Evolutionary conservation across 2,888 invertebrate genomes (phyloP).

Genomic region (Stenotaenia linearis): DNA sequence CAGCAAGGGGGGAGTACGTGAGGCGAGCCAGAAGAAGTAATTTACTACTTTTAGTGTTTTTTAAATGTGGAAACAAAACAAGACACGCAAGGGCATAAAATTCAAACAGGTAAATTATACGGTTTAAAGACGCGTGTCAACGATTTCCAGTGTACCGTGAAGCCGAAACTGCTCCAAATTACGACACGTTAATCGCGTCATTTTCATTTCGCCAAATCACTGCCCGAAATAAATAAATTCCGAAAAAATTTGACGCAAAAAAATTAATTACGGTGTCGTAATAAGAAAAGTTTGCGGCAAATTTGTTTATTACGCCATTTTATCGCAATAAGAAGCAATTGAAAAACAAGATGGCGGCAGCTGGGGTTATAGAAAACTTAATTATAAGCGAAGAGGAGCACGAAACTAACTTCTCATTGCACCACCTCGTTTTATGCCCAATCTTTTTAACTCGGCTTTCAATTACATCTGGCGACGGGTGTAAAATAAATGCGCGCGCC

Average conservation of each 20-base stretch:
- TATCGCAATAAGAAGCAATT: neutral
- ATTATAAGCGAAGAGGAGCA: neutral
- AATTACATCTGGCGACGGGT: constrained; percentile 7
- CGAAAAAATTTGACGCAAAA: too few species aligned
- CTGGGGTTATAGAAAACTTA: neutral
- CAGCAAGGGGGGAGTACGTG: neutral
- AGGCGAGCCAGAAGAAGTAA: neutral
- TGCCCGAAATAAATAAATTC: too few species aligned
- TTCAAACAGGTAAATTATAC: neutral
- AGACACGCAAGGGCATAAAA: neutral
- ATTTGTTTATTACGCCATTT: neutral
- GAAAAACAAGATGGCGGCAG: neutral
- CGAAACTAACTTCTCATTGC: too few species aligned
- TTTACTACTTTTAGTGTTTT: neutral
- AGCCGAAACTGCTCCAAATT: neutral
- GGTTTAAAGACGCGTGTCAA: neutral
- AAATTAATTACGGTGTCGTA: neutral
- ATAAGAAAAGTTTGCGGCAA: neutral
- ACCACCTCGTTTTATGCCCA: neutral
- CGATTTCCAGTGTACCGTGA: neutral
- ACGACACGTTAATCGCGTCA: too few species aligned
- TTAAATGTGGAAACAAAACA: neutral
- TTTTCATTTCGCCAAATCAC: too few species aligned
- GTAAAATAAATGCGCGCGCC: neutral
- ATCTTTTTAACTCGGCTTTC: neutral